These are phyloP conservation scores for Scomber scombrus DNA, from an alignment of 2,113 vertebrate genomes.

Conservation along the genomic window DNA sequence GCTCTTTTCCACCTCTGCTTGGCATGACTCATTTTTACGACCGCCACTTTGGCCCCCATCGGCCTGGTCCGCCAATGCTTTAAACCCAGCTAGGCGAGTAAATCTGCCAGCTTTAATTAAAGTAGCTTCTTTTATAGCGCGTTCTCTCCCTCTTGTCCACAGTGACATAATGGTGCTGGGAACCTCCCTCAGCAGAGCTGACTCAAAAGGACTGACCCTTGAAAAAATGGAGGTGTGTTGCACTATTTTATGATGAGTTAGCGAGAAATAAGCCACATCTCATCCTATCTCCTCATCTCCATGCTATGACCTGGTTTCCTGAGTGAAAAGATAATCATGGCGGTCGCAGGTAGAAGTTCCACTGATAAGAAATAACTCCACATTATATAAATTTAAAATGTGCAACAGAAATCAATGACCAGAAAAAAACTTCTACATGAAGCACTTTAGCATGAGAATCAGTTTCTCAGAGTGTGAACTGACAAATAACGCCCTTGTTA, in stretches of 20 bases:
- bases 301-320: conserved; percentile 43
- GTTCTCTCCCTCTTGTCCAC: conserved; percentile 58
- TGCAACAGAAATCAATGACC: conserved; percentile 45
- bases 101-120: conserved; percentile 86
- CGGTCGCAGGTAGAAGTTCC: conserved; percentile 10
- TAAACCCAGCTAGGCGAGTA: conserved; percentile 75
- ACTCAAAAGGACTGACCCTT: conserved; percentile 63
- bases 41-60: conserved; percentile 62
- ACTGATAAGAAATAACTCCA: conserved; percentile 7
- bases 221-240: conserved; percentile 48
- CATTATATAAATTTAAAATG: conserved; percentile 21
- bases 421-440: conserved; percentile 10
- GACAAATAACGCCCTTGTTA: conserved; percentile 45
- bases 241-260: conserved; percentile 65
- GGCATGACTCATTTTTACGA: conserved; percentile 82
- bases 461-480: neutral
- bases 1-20: conserved; percentile 66
- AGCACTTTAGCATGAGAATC: conserved; percentile 12
- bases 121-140: conserved; percentile 73
- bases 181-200: conserved; percentile 61
- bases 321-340: conserved; percentile 41
- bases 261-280: conserved; percentile 43
- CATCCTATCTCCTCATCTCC: conserved; percentile 29
- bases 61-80: conserved; percentile 57
- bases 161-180: conserved; percentile 71